Evolutionary conservation across 2,113 vertebrate species (phyloP).

Genomic region (Spea multiplicata): DNA sequence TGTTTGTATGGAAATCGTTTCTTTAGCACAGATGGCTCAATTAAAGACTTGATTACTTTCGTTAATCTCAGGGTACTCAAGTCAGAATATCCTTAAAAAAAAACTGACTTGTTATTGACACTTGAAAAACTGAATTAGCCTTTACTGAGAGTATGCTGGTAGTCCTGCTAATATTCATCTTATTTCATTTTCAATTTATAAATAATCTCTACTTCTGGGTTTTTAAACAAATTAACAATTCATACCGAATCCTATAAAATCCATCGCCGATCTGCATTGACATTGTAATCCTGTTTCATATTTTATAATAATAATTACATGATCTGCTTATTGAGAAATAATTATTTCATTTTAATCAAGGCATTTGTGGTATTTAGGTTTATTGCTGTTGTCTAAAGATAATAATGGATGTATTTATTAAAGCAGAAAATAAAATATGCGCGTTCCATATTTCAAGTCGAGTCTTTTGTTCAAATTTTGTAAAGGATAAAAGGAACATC

Average conservation of each 20-base stretch:
- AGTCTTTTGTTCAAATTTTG: slow-evolving; percentile 21
- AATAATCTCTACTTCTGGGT: not conserved
- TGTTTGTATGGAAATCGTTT: not conserved
- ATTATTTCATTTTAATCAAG: slow-evolving; percentile 36
- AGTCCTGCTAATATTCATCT: too few species aligned
- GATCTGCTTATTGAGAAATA: slow-evolving; percentile 29
- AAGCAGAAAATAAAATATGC: slow-evolving; percentile 12
- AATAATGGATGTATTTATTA: slow-evolving; percentile 9
- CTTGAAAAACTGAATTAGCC: not conserved
- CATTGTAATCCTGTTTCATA: too few species aligned
- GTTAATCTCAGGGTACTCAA: slow-evolving; percentile 1
- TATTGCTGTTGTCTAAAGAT: slow-evolving; percentile 15
- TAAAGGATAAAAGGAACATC: slow-evolving; percentile 37
- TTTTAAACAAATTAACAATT: not conserved
- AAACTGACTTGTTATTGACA: not conserved
- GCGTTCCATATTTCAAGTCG: not conserved
- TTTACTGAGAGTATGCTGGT: not conserved
- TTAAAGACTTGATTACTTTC: not conserved
- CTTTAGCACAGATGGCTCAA: slow-evolving; percentile 2
- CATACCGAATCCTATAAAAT: too few species aligned
- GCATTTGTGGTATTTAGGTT: slow-evolving; percentile 29
- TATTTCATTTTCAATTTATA: not conserved
- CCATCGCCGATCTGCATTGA: too few species aligned
- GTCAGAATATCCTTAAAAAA: not conserved
- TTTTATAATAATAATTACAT: not conserved